Conservation (phyloP, 1,140 invertebrate genomes). For the Penaeus vannamei region DNA sequence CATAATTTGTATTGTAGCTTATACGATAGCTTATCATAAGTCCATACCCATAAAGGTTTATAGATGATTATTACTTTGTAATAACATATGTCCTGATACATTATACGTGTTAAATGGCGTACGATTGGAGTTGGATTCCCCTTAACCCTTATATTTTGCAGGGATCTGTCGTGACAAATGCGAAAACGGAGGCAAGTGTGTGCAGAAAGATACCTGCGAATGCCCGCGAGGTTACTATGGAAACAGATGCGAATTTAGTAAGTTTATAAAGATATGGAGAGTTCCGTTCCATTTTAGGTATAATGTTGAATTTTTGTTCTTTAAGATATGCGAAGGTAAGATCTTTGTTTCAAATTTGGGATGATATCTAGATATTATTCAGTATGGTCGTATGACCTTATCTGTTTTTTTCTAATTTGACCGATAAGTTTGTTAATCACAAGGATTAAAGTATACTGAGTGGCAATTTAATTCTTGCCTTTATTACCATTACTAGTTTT, state of each 20-base stretch:
- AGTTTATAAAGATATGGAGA: conserved; percentile 72
- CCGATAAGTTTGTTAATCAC: not conserved
- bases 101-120: not conserved
- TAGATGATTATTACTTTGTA: too few species aligned
- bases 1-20: too few species aligned
- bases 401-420: too few species aligned
- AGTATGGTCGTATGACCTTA: too few species aligned
- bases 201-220: conserved; percentile 92
- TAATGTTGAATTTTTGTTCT: not conserved
- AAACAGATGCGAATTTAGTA: conserved; percentile 90
- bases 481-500: too few species aligned
- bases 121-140: not conserved
- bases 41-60: too few species aligned
- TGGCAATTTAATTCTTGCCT: too few species aligned
- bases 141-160: conserved; percentile 71
- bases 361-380: too few species aligned
- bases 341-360: too few species aligned
- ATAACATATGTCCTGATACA: too few species aligned
- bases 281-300: not conserved
- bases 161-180: conserved; percentile 93
- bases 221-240: conserved; percentile 93
- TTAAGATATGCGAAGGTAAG: not conserved
- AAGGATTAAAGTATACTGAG: not conserved
- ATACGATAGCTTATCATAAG: too few species aligned
- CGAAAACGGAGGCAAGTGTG: conserved; percentile 93